Conservation (phyloP, 1,140 invertebrate species). For the Muscidifurax raptorellus region DNA sequence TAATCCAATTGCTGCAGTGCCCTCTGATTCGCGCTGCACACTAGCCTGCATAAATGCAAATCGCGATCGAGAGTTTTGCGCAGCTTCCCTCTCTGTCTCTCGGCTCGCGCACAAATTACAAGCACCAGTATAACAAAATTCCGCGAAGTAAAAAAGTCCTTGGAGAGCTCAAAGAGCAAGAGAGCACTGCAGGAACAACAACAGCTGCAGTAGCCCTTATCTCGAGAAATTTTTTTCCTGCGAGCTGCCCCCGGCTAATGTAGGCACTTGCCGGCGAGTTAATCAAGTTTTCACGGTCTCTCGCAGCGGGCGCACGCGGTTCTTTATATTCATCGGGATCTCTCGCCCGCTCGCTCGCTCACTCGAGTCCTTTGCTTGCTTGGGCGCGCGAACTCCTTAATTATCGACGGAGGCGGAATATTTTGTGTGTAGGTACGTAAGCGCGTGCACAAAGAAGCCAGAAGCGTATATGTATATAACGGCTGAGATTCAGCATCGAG, state of each 20-base stretch:
- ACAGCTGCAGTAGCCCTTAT: constrained; percentile 23
- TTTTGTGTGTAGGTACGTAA: neutral
- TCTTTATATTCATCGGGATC: constrained; percentile 41
- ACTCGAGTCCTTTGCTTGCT: too few relatives aligned
- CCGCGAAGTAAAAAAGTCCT: constrained; percentile 16
- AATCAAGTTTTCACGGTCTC: constrained; percentile 47
- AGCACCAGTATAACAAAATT: constrained; percentile 1
- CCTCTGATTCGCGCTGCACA: too few relatives aligned
- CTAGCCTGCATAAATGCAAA: neutral
- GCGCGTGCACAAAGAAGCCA: neutral
- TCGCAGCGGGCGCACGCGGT: neutral
- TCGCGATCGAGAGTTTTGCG: neutral
- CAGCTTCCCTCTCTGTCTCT: neutral
- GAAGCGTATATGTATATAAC: neutral
- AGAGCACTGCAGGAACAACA: neutral
- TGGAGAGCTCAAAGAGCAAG: neutral
- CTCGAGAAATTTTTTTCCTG: constrained; percentile 16
- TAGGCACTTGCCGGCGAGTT: constrained; percentile 38
- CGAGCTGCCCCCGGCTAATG: constrained; percentile 22
- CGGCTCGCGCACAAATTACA: constrained; percentile 28
- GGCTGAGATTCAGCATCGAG: constrained; percentile 2
- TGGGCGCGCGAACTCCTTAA: constrained; percentile 34
- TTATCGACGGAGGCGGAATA: constrained; percentile 43
- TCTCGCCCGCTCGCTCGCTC: neutral
- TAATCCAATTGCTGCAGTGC: neutral